phyloP scores from a whole-genome alignment of 2,797 vertebrate species.

The Chelidonichthys spinosus region DNA sequence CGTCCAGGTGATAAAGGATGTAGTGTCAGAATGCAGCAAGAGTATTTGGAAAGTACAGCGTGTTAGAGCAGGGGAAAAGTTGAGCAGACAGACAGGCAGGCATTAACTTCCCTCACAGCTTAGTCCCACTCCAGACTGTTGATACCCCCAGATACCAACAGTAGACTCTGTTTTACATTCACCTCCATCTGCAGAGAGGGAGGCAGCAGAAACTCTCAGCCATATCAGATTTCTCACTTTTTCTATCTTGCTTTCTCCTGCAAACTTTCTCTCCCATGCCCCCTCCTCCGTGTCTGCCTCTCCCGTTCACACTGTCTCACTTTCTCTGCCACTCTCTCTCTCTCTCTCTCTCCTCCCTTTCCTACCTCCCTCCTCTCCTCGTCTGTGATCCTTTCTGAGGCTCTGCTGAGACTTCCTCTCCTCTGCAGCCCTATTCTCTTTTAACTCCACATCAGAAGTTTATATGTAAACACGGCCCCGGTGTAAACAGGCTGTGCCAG shows the following conservation, averaged over 20 bases:
- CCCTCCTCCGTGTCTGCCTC: constrained; percentile 59
- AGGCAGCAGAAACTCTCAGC: constrained; percentile 77
- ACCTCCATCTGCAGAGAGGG: constrained; percentile 82
- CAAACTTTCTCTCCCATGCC: constrained; percentile 78
- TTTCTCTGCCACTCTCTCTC: constrained; percentile 55
- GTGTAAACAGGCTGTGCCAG: constrained; percentile 74
- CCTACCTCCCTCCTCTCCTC: constrained; percentile 50
- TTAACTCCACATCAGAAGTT: constrained; percentile 82
- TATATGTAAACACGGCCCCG: constrained; percentile 78
- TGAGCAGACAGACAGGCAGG: constrained; percentile 78
- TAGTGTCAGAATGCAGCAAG: constrained; percentile 74
- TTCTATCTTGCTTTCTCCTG: constrained; percentile 72
- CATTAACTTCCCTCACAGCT: constrained; percentile 80
- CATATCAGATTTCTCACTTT: constrained; percentile 84
- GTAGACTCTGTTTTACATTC: constrained; percentile 86
- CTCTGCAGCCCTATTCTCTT: constrained; percentile 80
- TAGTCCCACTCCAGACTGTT: constrained; percentile 82
- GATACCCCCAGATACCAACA: constrained; percentile 84
- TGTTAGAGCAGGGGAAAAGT: constrained; percentile 71
- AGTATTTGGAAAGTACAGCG: constrained; percentile 74
- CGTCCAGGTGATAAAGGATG: constrained; percentile 70
- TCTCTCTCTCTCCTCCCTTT: constrained; percentile 5
- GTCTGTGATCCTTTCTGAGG: constrained; percentile 77
- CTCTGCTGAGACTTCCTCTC: constrained; percentile 81
- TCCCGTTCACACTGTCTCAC: constrained; percentile 64